Base-by-base conservation (phyloP, 1,140 invertebrate genomes). In the Bombus waltoni region DNA sequence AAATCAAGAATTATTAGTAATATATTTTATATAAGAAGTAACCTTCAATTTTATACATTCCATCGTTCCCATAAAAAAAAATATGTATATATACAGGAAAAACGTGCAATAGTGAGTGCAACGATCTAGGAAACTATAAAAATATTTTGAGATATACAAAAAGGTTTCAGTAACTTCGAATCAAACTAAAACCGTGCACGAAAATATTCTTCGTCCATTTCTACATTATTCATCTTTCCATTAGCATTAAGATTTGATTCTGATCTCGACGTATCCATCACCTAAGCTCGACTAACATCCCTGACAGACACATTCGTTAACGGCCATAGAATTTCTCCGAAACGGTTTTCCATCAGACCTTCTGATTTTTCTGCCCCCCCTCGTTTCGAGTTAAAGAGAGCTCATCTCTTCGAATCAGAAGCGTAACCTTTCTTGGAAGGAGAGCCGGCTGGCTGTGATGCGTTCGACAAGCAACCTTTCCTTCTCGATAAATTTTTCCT, bases 401-500 rank as follows among this genome's bases (percentile, higher is more conserved):
- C 35, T 53, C 25, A 38, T 59, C 74, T n/a, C 68, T 75, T 66
- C 59, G 81, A 88, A 44, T 47, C 35, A 18, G 83, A 83, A 53
- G 42, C 65, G 44, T 47, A 44, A 25, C 53, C n/a, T 59, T 47
- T 22, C 9, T 76, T 32, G 42, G 38, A 25, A 47, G 35, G 44
- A 53, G 66, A 15, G 13, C 25, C 11, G 35, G 35, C 62, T 72
- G 65, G 5, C 38, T 65, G 13, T 65, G 53, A 70, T 53, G 62
- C 28, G 25, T 80, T 88, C 85, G 81, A 70, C 59, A 78, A 59
- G 10, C 59, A 10, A 42, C 65, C 53, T 83, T 62, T 11, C n/a
- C 59, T 62, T 86, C 62, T 66, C 68, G 15, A 18, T 53, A 62
- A 57, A 38, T 75, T 70, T 88, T 83, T 90, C 57, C 74, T 15